Percentiles rank a stretch among this genome's conserved stretches.
These are phyloP conservation scores for Tichodroma muraria DNA, from an alignment of 2,113 vertebrate species.

Conservation along the genomic window DNA sequence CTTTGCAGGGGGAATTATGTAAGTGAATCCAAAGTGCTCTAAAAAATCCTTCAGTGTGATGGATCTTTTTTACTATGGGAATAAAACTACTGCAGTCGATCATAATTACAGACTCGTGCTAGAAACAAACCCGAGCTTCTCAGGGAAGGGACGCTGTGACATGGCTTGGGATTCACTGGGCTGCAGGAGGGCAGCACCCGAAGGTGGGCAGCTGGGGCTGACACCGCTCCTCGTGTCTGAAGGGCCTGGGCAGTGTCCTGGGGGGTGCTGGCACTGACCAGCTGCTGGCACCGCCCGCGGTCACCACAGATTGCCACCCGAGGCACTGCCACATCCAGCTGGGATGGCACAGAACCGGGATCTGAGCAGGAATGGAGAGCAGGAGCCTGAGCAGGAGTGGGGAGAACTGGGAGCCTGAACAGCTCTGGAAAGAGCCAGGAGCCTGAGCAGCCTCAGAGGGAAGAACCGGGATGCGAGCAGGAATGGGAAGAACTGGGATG, in stretches of 20 bases:
- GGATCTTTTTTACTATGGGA: not conserved
- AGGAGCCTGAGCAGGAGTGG: not conserved
- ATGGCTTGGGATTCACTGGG: rapidly evolving
- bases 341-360: rapidly evolving
- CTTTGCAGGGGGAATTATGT: not conserved
- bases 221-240: rapidly evolving
- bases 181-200: not conserved
- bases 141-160: rapidly evolving
- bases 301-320: rapidly evolving
- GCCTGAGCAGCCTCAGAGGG: too few relatives aligned
- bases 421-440: too few relatives aligned
- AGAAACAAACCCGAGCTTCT: not conserved
- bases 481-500: not conserved
- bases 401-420: too few relatives aligned
- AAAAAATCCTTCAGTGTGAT: not conserved
- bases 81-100: not conserved
- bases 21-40: not conserved
- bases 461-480: not conserved
- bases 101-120: not conserved
- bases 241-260: not conserved
- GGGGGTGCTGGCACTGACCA: not conserved
- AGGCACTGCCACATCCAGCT: not conserved
- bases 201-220: not conserved
- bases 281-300: rapidly evolving
- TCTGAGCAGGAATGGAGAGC: not conserved